Base-by-base conservation (phyloP, 2,113 vertebrate genomes). In the Leptosomus discolor region DNA sequence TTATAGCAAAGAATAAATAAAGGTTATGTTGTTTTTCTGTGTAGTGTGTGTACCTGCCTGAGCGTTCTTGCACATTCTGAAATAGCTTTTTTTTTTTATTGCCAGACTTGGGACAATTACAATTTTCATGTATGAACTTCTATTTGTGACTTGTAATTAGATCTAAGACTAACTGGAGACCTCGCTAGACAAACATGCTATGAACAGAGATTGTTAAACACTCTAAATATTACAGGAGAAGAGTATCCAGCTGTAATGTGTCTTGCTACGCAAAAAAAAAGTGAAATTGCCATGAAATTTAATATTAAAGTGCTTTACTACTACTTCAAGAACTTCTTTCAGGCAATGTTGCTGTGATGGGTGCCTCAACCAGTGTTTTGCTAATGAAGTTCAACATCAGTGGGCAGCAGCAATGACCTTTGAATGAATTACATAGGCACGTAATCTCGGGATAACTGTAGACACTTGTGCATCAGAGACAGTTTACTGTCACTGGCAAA, bases 51-150 rank as follows among this genome's bases (percentile, higher is more conserved):
- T 76, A 81, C 36, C 39, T 83, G 32, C 7, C 43, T 48, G 37
- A 9, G 5, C 32, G 15, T 46, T 84, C 21, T 71, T 36, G 8
- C 0, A 0, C 36, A 15, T 68, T 85, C 43, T 63, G 54, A 88
- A 71, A 60, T n/a, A 54, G 64, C 6, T 6, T 0, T 0, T 24
- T 65, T 80, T 45, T n/a, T 12, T 48, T 81, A 16, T 26, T 63
- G 51, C 51, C n/a, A 88, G 61, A 23, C 32, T 81, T 48, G 17
- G 24, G 39, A 56, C 48, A 46, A 27, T 63, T 86, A 75, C 58
- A 82, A 58, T 45, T 48, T 67, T 63, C 15, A 60, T 51, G 21
- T 20, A 48, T 32, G 13, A 92, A 20, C 12, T 10, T 41, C 12
- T 34, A 7, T 45, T 29, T 41, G 19, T 34, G 46, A 34, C 22